Base-by-base conservation (phyloP, 2,797 vertebrate genomes). In the Kryptolebias ocellatus region DNA sequence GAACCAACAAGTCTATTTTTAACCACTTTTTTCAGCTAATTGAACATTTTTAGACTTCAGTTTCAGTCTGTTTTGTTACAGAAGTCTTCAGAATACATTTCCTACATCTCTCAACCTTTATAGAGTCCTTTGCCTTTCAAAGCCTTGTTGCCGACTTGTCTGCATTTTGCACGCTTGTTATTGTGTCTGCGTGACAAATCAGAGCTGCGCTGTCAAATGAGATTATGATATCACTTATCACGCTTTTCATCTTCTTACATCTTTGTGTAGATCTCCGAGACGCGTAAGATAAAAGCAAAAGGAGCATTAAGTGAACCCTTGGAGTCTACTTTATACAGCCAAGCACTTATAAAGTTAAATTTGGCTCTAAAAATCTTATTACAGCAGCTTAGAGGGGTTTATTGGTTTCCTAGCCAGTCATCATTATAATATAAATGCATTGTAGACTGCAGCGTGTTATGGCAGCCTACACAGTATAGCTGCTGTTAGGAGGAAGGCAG, bases 351-450 rank as follows among this genome's bases (percentile, higher is more conserved):
- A 28, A n/a, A 27, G 28, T 53, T 58, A 9, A 53, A 60, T 20
- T 17, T 31, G 37, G 16, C 54, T 47, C 29, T 50, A 57, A 70
- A 69, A 64, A 31, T 60, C 53, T 74, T 44, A 72, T 80, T 66
- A 67, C 72, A 77, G 49, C 18, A 78, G 61, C 39, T 2, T 11
- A 20, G 52, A 54, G 46, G 52, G 78, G 52, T 56, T 53, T 11
- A 65, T 73, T 49, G 71, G 61, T 74, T 74, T 78, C 70, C 57
- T 68, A 70, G 68, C 54, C 67, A 75, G 53, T 52, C 56, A 56
- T 89, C 67, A 78, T 88, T 81, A 80, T 53, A 72, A 78, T 74
- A 60, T 70, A 64, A 82, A 81, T 74, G 60, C 15, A 80, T 67
- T 76, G 78, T 27, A 24, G 20, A 75, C 80, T 76, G 20, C 11